Base-by-base conservation (phyloP, 2,797 vertebrate species). In the Leucoraja ocellata region DNA sequence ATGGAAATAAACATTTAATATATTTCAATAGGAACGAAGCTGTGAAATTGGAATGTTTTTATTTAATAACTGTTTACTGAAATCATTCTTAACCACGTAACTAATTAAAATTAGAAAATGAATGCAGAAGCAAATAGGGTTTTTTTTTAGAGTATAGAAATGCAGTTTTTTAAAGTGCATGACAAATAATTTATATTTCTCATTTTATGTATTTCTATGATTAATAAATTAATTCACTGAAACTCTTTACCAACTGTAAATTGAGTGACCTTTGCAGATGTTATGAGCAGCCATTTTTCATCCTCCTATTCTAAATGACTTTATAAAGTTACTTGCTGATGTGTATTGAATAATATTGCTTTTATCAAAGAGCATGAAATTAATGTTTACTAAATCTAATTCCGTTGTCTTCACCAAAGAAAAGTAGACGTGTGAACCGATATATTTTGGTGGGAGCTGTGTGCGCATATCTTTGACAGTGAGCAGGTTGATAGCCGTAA, bases 331-430 rank as follows among this genome's bases (percentile, higher is more conserved):
- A 92, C 36, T n/a, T 54, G 71, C 90, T 92, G 25, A 39, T 28
- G 68, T 39, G 74, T 74, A 74, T 46, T 91, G 36, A 36, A 91
- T 74, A 68, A 74, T 91, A n/a, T 91, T 76, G 71, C 39, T 92
- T 92, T 92, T 5, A 25, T 76, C 25, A 76, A 14, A 74, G 90
- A 76, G 21, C 25, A 92, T 76, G 88, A 91, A 39, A 91, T 91
- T 73, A 91, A 73, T 71, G 39, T 39, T 91, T 74, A 91, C 90
- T 74, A 71, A 91, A n/a, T 25, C 25, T 46, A 74, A 91, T 91
- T 71, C 88, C 73, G 65, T 91, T 36, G n/a, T 18, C 32, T 25
- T 91, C 68, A 91, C 25, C 25, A 74, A 74, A 21, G 36, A 74
- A 91, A 91, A 39, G 28, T 25, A n/a, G 7, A 32, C 36, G 14